Evolutionary conservation across 1,140 invertebrate species (phyloP).

Genomic region (Triops longicaudatus): DNA sequence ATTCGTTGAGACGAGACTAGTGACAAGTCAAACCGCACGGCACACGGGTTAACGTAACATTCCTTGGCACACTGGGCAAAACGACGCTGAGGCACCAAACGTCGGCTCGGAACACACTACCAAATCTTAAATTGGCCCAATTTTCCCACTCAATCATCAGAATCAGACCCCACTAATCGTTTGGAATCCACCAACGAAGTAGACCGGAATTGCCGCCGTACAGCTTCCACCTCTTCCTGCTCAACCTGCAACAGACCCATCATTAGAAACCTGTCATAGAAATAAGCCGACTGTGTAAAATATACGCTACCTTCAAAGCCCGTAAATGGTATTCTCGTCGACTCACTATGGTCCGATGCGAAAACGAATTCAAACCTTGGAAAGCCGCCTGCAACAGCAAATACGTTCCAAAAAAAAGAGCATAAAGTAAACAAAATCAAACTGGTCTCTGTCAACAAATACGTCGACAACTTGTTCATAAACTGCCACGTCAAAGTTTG

Average conservation of each 20-base stretch:
- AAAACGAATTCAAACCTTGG: slow-evolving; percentile 4
- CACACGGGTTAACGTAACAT: no score
- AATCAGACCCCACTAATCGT: neutral
- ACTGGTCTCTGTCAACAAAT: neutral
- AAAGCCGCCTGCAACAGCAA: slow-evolving; percentile 5
- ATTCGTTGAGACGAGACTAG: no score
- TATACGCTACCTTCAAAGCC: slow-evolving; percentile 1
- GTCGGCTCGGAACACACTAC: no score
- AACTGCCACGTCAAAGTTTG: slow-evolving; percentile 11
- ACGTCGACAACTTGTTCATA: neutral
- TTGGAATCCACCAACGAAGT: neutral
- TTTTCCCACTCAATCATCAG: neutral
- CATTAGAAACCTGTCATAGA: neutral
- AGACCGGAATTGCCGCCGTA: neutral
- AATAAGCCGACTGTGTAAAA: neutral
- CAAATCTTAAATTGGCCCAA: no score
- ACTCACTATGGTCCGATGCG: neutral
- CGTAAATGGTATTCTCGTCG: slow-evolving; percentile 11
- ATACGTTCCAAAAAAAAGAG: neutral
- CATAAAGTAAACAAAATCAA: neutral
- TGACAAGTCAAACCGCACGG: no score
- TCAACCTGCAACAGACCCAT: neutral
- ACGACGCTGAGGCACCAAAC: no score
- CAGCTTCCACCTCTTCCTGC: slow-evolving; percentile 1
- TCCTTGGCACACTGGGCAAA: no score